These are phyloP conservation scores for Emydoidea blandingii DNA, from an alignment of 2,797 vertebrate genomes.

Conservation along the genomic window DNA sequence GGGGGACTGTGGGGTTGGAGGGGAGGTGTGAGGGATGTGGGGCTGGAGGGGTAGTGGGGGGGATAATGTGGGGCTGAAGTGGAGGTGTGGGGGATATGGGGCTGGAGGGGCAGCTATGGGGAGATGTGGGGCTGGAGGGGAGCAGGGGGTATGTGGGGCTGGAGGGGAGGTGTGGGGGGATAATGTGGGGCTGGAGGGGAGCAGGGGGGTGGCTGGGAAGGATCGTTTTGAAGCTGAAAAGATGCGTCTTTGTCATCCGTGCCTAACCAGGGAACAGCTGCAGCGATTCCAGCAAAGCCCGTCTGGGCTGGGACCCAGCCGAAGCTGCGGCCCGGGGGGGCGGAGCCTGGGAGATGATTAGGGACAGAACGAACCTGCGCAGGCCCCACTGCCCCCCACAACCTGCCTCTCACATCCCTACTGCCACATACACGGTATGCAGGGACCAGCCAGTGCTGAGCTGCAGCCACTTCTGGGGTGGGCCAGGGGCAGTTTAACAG, in stretches of 20 bases:
- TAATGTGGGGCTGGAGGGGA: not conserved
- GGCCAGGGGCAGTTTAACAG: not conserved
- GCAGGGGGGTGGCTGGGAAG: not conserved
- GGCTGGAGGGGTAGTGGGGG: no score
- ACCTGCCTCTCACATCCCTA: not conserved
- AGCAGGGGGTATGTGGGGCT: no score
- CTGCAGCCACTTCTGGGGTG: not conserved
- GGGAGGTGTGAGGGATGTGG: no score
- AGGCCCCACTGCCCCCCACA: not conserved
- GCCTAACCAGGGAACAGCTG: constrained; percentile 47
- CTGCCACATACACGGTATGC: not conserved
- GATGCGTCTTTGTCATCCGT: constrained; percentile 21
- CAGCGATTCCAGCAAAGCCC: constrained; percentile 11
- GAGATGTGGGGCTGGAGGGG: no score
- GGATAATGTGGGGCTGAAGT: no score
- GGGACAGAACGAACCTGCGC: not conserved
- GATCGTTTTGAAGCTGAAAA: not conserved
- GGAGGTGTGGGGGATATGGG: no score
- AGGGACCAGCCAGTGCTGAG: not conserved
- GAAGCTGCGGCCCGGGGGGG: not conserved
- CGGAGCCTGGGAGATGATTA: not conserved
- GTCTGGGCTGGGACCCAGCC: not conserved
- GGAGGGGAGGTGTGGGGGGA: not conserved
- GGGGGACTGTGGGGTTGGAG: no score
- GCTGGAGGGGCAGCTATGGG: no score